Conservation (phyloP, 1,140 invertebrate species). For the Rhagoletis pomonella region DNA sequence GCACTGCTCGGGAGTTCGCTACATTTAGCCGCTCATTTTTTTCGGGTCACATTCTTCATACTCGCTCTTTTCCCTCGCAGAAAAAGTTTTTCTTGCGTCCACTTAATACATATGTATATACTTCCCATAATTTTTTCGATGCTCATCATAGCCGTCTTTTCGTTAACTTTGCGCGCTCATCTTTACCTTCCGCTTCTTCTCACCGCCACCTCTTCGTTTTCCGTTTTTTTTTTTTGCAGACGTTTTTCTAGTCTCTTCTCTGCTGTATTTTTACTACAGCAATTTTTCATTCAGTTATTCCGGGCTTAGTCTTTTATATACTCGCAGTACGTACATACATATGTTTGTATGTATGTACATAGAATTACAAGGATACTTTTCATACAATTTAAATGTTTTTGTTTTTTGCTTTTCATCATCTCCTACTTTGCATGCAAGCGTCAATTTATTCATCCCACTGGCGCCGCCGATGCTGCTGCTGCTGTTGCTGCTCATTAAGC, state of each 20-base stretch:
- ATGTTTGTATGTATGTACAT: not conserved
- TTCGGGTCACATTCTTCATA: not conserved
- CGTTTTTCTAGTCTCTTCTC: not conserved
- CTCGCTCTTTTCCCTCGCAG: not conserved
- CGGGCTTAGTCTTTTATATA: not conserved
- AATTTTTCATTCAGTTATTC: constrained; percentile 7
- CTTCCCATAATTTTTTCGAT: not conserved
- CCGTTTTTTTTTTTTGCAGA: not conserved
- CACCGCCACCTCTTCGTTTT: not conserved
- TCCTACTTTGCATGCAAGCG: not conserved
- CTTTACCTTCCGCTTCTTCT: not conserved
- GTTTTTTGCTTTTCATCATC: constrained; percentile 26
- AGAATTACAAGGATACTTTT: not conserved
- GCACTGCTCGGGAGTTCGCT: not conserved
- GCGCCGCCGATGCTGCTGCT: not conserved
- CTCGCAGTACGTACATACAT: not conserved
- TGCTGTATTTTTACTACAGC: not conserved
- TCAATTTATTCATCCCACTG: not conserved
- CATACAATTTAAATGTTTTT: not conserved
- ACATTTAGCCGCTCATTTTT: not conserved
- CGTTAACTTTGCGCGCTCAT: not conserved
- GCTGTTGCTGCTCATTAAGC: constrained; percentile 26
- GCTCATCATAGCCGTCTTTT: not conserved
- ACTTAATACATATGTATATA: not conserved
- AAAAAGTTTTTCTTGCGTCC: not conserved